Evolutionary conservation across 2,113 vertebrate genomes (phyloP).

Genomic region (Lophius piscatorius): DNA sequence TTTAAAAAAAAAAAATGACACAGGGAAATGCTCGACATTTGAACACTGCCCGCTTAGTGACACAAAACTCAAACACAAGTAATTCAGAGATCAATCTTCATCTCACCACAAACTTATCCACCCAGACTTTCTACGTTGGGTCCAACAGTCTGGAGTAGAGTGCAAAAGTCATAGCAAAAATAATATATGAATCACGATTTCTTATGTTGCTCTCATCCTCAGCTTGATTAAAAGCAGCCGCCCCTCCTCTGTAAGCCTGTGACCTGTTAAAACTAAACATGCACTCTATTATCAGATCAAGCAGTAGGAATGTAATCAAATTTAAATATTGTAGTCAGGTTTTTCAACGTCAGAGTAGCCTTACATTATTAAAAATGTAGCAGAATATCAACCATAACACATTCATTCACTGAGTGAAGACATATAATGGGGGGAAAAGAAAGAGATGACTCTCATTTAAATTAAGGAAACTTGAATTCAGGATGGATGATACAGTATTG

Average conservation of each 20-base stretch:
- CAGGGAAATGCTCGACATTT: too few relatives aligned
- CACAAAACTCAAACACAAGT: conserved; percentile 18
- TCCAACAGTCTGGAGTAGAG: conserved; percentile 5
- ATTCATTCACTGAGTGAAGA: too few relatives aligned
- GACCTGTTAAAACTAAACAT: conserved; percentile 57
- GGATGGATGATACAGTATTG: too few relatives aligned
- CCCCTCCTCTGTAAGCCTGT: conserved; percentile 31
- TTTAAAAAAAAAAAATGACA: conserved; percentile 18
- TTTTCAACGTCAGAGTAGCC: conserved; percentile 49
- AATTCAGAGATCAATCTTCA: conserved; percentile 30
- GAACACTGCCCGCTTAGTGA: neutral
- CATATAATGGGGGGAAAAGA: too few relatives aligned
- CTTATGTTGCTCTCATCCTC: conserved; percentile 42
- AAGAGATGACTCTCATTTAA: too few relatives aligned
- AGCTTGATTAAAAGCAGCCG: conserved; percentile 20
- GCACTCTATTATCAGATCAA: conserved; percentile 56
- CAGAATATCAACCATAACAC: conserved; percentile 14
- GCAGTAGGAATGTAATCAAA: conserved; percentile 35
- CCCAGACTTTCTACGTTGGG: conserved; percentile 29
- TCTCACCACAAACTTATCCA: conserved; percentile 36
- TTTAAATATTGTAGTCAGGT: conserved; percentile 41
- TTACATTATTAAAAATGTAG: conserved; percentile 22
- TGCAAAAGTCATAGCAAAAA: conserved; percentile 13
- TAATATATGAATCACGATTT: conserved; percentile 35
- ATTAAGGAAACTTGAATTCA: too few relatives aligned